Percentiles rank a stretch among this genome's conserved stretches.
Evolutionary conservation across 2,888 invertebrate species (phyloP).

Genomic region (Orgyia antiqua): DNA sequence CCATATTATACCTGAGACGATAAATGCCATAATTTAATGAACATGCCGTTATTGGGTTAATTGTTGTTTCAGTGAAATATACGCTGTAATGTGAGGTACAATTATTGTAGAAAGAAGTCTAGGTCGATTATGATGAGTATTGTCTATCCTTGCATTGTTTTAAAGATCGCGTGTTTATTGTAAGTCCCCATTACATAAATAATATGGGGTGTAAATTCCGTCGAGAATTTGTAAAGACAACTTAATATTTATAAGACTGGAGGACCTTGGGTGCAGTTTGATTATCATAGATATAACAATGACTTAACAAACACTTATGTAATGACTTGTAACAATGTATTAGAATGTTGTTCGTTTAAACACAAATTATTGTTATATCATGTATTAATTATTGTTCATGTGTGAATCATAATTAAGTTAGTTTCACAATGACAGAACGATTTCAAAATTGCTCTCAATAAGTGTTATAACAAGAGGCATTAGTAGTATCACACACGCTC

Average conservation of each 20-base stretch:
- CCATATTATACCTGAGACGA: conserved; percentile 44
- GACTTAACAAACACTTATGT: no score
- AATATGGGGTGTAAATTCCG: conserved; percentile 59
- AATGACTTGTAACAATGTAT: no score
- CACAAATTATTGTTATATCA: no score
- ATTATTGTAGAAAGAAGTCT: conserved; percentile 72
- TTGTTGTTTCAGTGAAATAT: conserved; percentile 66
- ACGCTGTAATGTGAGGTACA: conserved; percentile 56
- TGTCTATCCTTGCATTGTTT: conserved; percentile 73
- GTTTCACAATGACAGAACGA: conserved; percentile 40
- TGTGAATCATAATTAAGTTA: conserved; percentile 37
- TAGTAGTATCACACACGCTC: conserved; percentile 62
- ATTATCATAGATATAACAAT: conserved; percentile 42
- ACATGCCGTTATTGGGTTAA: conserved; percentile 57
- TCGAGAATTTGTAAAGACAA: conserved; percentile 43
- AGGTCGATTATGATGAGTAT: conserved; percentile 54
- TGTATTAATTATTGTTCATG: no score
- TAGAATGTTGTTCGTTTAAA: no score
- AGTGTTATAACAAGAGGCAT: conserved; percentile 55
- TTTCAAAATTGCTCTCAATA: conserved; percentile 49
- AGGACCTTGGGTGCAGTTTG: conserved; percentile 47
- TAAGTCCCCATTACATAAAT: conserved; percentile 74
- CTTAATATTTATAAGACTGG: conserved; percentile 51
- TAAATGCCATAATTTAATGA: conserved; percentile 45
- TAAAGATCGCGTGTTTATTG: conserved; percentile 67